These are phyloP conservation scores for Tethea ocularis DNA, from an alignment of 2,888 invertebrate species.

Conservation along the genomic window DNA sequence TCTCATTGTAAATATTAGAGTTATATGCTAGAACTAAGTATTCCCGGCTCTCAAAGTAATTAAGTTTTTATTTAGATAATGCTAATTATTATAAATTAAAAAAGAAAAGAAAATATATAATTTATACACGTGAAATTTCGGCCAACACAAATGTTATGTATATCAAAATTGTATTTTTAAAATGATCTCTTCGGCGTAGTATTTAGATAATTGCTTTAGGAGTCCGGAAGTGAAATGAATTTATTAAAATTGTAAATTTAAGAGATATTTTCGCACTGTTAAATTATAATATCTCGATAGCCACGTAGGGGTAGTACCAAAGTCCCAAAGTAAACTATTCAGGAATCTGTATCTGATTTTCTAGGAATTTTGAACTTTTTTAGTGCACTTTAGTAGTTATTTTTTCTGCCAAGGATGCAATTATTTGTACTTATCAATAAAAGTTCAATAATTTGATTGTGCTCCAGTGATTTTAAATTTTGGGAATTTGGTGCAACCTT, in stretches of 20 bases:
- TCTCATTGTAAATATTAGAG: constrained; percentile 81
- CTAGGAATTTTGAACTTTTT: too few relatives aligned
- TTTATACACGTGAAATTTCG: constrained; percentile 75
- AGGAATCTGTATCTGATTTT: constrained; percentile 17
- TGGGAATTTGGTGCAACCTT: constrained; percentile 36
- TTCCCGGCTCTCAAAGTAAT: constrained; percentile 84
- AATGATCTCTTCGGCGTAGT: constrained; percentile 81
- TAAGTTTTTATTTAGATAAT: constrained; percentile 75
- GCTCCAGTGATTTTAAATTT: constrained; percentile 21
- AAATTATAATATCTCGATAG: constrained; percentile 65
- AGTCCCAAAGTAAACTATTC: constrained; percentile 8
- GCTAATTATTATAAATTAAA: constrained; percentile 56
- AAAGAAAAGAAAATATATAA: constrained; percentile 61
- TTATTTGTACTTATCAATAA: not conserved
- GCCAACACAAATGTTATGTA: constrained; percentile 79
- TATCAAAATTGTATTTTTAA: constrained; percentile 82
- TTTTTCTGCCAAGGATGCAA: too few relatives aligned
- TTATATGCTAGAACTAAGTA: constrained; percentile 73
- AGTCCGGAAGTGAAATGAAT: constrained; percentile 82
- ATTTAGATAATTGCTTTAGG: constrained; percentile 80
- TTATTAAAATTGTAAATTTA: constrained; percentile 78
- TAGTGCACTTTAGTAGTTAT: too few relatives aligned
- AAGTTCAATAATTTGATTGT: not conserved
- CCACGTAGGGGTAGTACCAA: constrained; percentile 49
- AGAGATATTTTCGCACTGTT: constrained; percentile 83